Percentiles rank a stretch among this genome's conserved stretches.
phyloP scores from a whole-genome alignment of 2,888 invertebrate species.

The Oscheius onirici region DNA sequence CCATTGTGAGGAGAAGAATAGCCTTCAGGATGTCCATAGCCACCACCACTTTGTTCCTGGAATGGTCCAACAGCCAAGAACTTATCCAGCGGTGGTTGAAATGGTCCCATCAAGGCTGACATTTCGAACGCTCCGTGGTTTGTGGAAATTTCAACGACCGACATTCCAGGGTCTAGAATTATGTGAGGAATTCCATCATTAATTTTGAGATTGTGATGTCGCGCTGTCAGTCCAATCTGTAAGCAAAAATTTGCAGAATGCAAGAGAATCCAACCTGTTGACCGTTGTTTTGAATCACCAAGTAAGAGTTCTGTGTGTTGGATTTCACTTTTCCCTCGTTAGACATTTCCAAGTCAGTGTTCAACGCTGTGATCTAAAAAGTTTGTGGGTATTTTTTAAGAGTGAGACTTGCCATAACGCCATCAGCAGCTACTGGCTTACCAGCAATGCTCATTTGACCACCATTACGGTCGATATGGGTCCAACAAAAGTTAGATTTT shows the following conservation, averaged over 20 bases:
- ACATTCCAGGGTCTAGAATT: constrained; percentile 37
- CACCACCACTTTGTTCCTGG: constrained; percentile 28
- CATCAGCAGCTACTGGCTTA: constrained; percentile 33
- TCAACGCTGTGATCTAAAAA: constrained; percentile 27
- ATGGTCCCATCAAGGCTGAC: constrained; percentile 35
- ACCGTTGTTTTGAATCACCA: constrained; percentile 34
- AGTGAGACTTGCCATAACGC: constrained; percentile 30
- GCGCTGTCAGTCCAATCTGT: constrained; percentile 45
- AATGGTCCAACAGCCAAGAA: constrained; percentile 43
- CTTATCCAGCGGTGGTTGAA: constrained; percentile 37
- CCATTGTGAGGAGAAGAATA: too few relatives aligned
- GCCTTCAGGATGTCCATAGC: neutral
- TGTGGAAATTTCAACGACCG: constrained; percentile 39
- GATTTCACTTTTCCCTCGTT: constrained; percentile 42
- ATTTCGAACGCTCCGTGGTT: constrained; percentile 34
- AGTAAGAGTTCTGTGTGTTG: constrained; percentile 37
- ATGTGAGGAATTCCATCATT: constrained; percentile 46
- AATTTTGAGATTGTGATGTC: constrained; percentile 42
- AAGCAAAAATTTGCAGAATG: neutral
- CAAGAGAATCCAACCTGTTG: constrained; percentile 32
- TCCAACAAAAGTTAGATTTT: constrained; percentile 22
- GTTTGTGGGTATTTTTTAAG: neutral
- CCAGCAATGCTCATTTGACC: constrained; percentile 40
- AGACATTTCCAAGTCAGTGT: constrained; percentile 32
- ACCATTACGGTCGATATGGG: constrained; percentile 40